phyloP scores from a whole-genome alignment of 2,113 vertebrate genomes.

The Haplochromis vanheusdeni region DNA sequence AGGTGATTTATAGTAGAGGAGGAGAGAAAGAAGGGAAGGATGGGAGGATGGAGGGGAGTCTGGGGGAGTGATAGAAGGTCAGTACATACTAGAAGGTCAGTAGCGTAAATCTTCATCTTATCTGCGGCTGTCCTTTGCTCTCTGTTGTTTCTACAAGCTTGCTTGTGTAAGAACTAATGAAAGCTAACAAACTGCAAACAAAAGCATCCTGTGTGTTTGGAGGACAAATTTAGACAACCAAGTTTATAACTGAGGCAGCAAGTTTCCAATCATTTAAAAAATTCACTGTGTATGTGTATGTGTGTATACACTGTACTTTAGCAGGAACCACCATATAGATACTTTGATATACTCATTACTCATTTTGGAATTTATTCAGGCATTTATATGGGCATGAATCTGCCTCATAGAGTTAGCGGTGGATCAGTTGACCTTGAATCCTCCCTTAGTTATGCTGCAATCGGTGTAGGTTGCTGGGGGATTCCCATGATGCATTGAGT shows the following conservation, averaged over 20 bases:
- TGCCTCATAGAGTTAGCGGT: neutral
- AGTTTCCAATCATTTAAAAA: neutral
- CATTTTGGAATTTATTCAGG: neutral
- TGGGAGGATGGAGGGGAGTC: neutral
- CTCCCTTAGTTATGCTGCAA: neutral
- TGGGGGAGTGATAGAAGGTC: slow-evolving; percentile 24
- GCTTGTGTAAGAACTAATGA: neutral
- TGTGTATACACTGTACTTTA: neutral
- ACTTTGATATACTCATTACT: neutral
- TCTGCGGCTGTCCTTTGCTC: neutral
- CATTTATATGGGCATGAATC: neutral
- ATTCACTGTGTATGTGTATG: neutral
- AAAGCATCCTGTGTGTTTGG: neutral
- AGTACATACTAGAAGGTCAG: slow-evolving; percentile 41
- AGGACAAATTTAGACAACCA: neutral
- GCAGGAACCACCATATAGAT: neutral
- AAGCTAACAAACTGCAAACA: neutral
- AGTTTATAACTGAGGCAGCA: neutral
- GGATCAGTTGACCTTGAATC: neutral
- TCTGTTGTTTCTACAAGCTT: neutral
- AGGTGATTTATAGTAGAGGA: slow-evolving; percentile 68
- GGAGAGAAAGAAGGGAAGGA: neutral
- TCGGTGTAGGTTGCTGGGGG: neutral
- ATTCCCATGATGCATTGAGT: neutral
- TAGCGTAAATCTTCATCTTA: slow-evolving; percentile 36